Evolutionary conservation across 2,113 vertebrate species (phyloP), one percentile per base, ranked within the genome.

Genomic region (Edolisoma coerulescens): DNA sequence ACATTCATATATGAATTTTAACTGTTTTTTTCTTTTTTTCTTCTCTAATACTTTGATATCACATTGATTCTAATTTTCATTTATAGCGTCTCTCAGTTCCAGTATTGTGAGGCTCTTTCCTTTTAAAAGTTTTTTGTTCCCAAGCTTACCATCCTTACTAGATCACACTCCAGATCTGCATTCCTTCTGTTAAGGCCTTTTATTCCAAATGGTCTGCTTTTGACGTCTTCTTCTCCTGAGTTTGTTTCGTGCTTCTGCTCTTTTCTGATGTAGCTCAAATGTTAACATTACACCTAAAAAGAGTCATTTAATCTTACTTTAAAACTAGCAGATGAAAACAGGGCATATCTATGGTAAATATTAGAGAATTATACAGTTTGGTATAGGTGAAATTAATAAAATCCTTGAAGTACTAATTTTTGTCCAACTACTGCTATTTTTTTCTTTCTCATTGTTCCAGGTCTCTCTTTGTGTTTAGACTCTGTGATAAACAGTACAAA

Each of bases 131-230:
- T 57, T 42, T 30, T 13, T 68, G 2, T 76, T 86, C 7, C 6
- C 15, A 49, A 54, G 2, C 12, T 68, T 71, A 5, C 11, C 13
- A 19, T 42, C 11, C 24, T 47, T 50, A 59, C 4, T 44, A 45
- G 28, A 81, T 45, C 22, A 6, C 8, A 24, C 11, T 71, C 20
- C 37, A 20, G 7, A 44, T 24, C 0, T 80, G 1, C 0, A 0
- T 70, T 61, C 2, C 3, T 77, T 80, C 39, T 67, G 1, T 56
- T 64, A 33, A 69, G 14, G 6, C 2, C 2, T 86, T 91, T 64
- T 54, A 35, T 63, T n/a, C 21, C 23, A 33, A 59, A 32, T 6
- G 17, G 2, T 15, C 15, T 73, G 13, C 8, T 64, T 86, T 60
- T 71, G 19, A 49, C 6, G 1, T 24, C 1, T 27, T 21, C 78